phyloP scores from a whole-genome alignment of 2,797 vertebrate genomes.

The Urocyon cinereoargenteus region DNA sequence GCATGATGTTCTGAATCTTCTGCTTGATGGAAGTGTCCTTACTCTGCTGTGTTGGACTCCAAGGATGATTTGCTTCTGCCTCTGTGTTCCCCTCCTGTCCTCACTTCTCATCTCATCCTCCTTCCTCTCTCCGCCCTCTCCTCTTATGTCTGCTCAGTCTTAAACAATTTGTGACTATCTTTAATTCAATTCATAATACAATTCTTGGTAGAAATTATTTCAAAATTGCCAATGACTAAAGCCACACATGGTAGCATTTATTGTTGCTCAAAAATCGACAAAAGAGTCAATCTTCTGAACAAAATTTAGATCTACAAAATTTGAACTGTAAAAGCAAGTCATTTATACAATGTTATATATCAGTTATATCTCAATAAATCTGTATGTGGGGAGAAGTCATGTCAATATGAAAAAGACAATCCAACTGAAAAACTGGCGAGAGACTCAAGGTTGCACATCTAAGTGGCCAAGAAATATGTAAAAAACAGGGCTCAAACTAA shows the following conservation, averaged over 20 bases:
- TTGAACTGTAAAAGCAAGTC: neutral
- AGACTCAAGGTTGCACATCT: neutral
- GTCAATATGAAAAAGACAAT: neutral
- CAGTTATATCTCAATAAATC: neutral
- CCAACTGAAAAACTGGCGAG: neutral
- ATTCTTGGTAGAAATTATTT: constrained; percentile 9
- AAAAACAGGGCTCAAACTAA: neutral
- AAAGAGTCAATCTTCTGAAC: neutral
- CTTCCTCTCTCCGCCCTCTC: neutral
- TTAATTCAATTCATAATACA: neutral
- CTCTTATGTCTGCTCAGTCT: neutral
- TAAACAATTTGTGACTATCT: neutral
- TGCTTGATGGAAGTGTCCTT: neutral
- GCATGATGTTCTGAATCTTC: neutral
- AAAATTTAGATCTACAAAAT: neutral
- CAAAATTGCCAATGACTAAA: neutral
- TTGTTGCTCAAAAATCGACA: neutral
- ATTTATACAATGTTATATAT: neutral
- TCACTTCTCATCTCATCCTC: no score
- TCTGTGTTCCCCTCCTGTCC: neutral
- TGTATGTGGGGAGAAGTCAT: neutral
- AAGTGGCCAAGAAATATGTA: neutral
- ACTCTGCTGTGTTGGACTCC: neutral
- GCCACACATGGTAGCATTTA: neutral
- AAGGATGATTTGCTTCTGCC: neutral